phyloP scores from a whole-genome alignment of 2,888 invertebrate genomes.

The Steinernema scapterisci region DNA sequence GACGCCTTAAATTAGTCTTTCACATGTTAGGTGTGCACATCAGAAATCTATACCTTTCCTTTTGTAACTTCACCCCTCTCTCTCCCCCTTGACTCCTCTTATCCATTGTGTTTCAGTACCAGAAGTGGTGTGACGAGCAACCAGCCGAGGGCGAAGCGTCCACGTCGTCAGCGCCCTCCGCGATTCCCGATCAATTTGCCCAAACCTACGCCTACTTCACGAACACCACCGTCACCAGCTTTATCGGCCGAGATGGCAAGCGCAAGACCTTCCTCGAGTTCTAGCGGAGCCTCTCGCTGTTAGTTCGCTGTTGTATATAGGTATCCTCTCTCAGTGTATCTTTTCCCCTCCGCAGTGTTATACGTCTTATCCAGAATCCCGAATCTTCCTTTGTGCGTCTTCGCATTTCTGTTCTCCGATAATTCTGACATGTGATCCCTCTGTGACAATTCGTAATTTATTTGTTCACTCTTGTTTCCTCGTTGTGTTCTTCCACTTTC shows the following conservation, averaged over 20 bases:
- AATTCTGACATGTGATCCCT: background rate
- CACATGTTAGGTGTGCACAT: background rate
- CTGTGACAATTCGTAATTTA: background rate
- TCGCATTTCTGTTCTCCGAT: background rate
- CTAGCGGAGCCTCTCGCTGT: background rate
- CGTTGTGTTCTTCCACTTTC: slow-evolving; percentile 9
- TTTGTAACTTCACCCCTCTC: background rate
- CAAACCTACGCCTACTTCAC: background rate
- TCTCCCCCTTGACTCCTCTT: background rate
- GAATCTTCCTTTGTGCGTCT: background rate
- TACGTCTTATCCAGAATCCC: background rate
- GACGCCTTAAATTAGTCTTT: slow-evolving; percentile 16
- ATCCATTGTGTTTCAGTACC: background rate
- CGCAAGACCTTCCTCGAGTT: slow-evolving; percentile 11
- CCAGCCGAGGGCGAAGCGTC: background rate
- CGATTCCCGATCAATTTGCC: background rate
- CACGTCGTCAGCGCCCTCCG: background rate
- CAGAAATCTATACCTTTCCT: background rate
- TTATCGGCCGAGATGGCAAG: too few species aligned
- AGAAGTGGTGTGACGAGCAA: background rate
- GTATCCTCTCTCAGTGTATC: background rate
- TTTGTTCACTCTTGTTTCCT: background rate
- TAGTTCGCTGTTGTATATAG: slow-evolving; percentile 1
- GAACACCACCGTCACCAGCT: too few species aligned
- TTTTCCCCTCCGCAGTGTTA: background rate